These are phyloP conservation scores for Muscidifurax raptorellus DNA, from an alignment of 1,140 invertebrate species.

Conservation along the genomic window DNA sequence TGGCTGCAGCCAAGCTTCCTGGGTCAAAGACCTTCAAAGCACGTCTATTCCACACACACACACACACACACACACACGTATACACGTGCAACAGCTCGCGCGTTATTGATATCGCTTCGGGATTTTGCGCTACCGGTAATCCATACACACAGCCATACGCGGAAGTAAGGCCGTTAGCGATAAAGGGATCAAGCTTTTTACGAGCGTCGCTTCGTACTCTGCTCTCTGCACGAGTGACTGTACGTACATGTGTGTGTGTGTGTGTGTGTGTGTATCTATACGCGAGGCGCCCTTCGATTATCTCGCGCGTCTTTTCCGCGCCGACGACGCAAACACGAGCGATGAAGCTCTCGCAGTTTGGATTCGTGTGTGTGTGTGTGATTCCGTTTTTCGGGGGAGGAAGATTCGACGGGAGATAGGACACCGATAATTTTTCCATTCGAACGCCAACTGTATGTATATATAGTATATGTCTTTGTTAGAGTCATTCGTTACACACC, in stretches of 20 bases:
- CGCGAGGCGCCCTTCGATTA: slow-evolving; percentile 24
- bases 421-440: no score
- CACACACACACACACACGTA: background rate
- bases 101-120: slow-evolving; percentile 69
- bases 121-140: slow-evolving; percentile 66
- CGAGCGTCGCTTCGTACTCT: slow-evolving; percentile 60
- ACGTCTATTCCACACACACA: background rate
- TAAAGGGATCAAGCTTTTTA: slow-evolving; percentile 72
- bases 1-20: no score
- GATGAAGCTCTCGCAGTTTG: slow-evolving; percentile 13
- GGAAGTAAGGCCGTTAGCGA: slow-evolving; percentile 66
- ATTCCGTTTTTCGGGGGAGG: background rate
- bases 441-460: no score
- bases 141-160: slow-evolving; percentile 54
- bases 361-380: background rate
- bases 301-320: slow-evolving; percentile 17
- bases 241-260: background rate
- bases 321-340: slow-evolving; percentile 16
- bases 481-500: no score
- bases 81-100: background rate
- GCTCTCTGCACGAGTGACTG: no score
- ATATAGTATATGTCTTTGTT: no score
- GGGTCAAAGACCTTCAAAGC: background rate
- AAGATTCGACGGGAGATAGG: background rate
- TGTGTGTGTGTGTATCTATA: background rate